Percentiles rank a stretch among this genome's conserved stretches.
phyloP scores from a whole-genome alignment of 2,113 vertebrate species.

The Alces alces region DNA sequence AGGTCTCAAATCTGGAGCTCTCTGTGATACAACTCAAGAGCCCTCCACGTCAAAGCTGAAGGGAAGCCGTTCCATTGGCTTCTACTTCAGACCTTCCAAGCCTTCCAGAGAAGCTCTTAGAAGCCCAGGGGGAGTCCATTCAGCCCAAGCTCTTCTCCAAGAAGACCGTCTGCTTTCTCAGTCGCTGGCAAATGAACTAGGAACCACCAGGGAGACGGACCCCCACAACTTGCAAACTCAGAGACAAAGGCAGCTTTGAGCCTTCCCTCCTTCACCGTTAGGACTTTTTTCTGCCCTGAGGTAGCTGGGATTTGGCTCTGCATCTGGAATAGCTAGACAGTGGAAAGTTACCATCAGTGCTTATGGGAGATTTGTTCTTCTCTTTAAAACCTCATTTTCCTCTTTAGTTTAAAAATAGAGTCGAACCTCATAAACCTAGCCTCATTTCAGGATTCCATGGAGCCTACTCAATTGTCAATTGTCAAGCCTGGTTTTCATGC shows the following conservation, averaged over 20 bases:
- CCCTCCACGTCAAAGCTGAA: neutral
- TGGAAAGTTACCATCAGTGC: conserved; percentile 21
- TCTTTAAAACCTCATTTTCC: conserved; percentile 17
- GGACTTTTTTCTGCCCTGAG: neutral
- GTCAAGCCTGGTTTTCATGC: neutral
- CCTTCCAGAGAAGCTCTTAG: neutral
- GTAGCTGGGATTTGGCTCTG: neutral
- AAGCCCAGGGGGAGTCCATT: neutral
- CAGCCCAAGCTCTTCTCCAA: neutral
- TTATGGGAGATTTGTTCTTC: neutral
- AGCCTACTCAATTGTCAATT: neutral
- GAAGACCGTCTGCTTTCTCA: neutral
- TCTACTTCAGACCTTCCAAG: neutral
- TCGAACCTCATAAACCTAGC: neutral
- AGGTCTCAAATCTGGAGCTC: neutral
- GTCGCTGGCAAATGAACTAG: neutral
- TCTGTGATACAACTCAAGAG: neutral
- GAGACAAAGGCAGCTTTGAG: neutral
- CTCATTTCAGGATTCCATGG: neutral
- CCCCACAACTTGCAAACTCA: neutral
- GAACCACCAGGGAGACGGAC: neutral
- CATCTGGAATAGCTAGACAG: neutral
- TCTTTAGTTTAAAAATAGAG: conserved; percentile 45
- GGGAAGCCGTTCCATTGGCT: no score
- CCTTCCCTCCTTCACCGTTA: neutral